Evolutionary conservation across 2,888 invertebrate genomes (phyloP), one percentile per base, ranked within the genome.

Genomic region (Beris chalybata): DNA sequence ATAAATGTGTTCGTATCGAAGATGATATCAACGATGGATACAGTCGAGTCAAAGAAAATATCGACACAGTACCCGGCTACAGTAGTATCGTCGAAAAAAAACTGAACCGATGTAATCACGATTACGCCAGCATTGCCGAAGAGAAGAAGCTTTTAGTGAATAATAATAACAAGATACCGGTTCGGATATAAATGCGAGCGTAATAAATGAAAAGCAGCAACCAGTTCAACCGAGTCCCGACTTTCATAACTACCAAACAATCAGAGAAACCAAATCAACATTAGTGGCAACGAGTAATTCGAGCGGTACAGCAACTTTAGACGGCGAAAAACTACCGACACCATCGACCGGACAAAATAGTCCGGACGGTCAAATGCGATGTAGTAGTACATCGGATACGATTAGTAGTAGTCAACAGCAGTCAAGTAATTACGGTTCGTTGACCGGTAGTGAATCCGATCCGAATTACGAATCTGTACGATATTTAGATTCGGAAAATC

Each of bases 401-500:
- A 75, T 71, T 6, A 70, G 74, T 15, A 77, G 74, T 64, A 77
- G 74, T 63, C 76, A 73, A 32, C 68, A 86, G 57, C 82, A 83
- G 31, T 91, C 90, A 74, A 89, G 90, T 4, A 90, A 91, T 78
- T 92, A 91, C 75, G 91, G 91, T 76, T 90, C 90, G 2, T 86
- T 91, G 84, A 88, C 88, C 0, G 89, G 88, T 70, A 91, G 90
- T 74, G 91, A 91, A 76, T 88, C 88, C 0, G 91, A 92, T 82
- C 91, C 91, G 0, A 92, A 92, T 76, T 92, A 92, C 74, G 92
- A 92, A 76, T 91, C 90, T 71, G 91, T 92, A 0, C 89, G 89
- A 71, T 91, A 90, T 78, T 84, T 87, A 73, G 88, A 87, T 68
- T 82, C 82, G 31, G 89, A 88, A 59, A 89, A 90, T 58, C 89